Evolutionary conservation across 2,113 vertebrate species (phyloP).

Genomic region (Origma solitaria): DNA sequence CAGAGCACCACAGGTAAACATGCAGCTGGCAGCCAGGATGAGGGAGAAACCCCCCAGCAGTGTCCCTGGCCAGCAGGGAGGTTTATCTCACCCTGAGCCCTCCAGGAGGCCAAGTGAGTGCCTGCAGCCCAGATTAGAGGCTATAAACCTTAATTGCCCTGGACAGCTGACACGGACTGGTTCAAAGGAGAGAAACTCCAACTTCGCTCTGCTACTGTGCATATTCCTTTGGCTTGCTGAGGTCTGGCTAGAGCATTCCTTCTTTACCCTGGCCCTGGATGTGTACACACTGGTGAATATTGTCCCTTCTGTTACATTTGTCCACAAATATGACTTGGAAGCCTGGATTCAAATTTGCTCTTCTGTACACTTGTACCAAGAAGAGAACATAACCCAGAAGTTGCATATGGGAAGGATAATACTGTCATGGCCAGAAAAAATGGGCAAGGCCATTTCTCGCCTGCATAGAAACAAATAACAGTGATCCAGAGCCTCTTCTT

Average conservation of each 20-base stretch:
- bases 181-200: not conserved
- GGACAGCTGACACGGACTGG: not conserved
- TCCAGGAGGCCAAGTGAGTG: not conserved
- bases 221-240: not conserved
- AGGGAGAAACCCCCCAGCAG: not conserved
- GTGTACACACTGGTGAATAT: not conserved
- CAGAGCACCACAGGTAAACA: not conserved
- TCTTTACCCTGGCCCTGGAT: not conserved
- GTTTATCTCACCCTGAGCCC: not conserved
- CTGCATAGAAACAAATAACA: not conserved
- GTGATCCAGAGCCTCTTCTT: not conserved
- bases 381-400: not conserved
- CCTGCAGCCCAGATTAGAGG: not conserved
- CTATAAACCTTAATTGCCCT: not conserved
- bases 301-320: not conserved
- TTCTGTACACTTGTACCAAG: not conserved
- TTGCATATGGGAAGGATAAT: not conserved
- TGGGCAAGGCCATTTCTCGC: not conserved
- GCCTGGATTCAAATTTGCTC: not conserved
- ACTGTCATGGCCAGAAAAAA: not conserved
- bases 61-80: not conserved
- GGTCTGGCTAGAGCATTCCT: not conserved
- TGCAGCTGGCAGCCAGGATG: not conserved
- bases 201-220: fast-evolving
- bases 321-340: not conserved